A percentile compares a stretch with the other conserved stretches of the same genome.
These are phyloP conservation scores for Proales similis DNA, from an alignment of 1,140 invertebrate species.

Conservation along the genomic window DNA sequence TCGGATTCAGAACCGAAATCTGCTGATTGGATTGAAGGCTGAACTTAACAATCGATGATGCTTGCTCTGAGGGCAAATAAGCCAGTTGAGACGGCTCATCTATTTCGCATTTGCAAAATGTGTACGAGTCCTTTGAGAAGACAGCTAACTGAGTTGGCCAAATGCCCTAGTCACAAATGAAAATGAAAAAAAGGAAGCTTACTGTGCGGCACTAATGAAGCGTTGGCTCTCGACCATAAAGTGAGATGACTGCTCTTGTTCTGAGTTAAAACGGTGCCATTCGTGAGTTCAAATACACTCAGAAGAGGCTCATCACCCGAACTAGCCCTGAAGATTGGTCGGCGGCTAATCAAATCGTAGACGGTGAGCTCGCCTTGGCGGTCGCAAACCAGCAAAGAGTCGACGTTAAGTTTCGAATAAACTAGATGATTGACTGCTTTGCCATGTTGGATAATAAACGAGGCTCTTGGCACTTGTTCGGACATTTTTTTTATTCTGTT, in stretches of 20 bases:
- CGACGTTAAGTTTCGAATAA: background rate
- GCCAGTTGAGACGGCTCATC: background rate
- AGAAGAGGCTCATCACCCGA: background rate
- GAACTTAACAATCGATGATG: too few relatives aligned
- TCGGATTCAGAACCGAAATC: background rate
- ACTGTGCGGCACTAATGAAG: too few relatives aligned
- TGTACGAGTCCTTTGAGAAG: slow-evolving; percentile 30
- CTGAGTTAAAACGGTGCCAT: background rate
- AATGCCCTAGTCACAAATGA: slow-evolving; percentile 17
- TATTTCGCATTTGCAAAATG: slow-evolving; percentile 19
- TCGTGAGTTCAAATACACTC: background rate
- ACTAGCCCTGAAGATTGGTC: slow-evolving; percentile 14
- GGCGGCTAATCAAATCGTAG: slow-evolving; percentile 1
- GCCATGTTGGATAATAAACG: slow-evolving; percentile 21
- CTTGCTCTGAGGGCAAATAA: slow-evolving; percentile 6
- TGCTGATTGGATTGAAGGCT: background rate
- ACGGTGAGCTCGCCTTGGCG: slow-evolving; percentile 30
- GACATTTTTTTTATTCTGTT: slow-evolving; percentile 3
- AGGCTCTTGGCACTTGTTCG: background rate
- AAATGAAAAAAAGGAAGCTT: too few relatives aligned
- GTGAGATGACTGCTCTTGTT: slow-evolving; percentile 8
- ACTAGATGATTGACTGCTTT: slow-evolving; percentile 24
- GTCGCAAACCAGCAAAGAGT: slow-evolving; percentile 1
- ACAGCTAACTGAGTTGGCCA: too few relatives aligned
- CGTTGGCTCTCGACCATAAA: too few relatives aligned